These are phyloP conservation scores for Aleadryas rufinucha DNA, from an alignment of 2,113 vertebrate genomes.

Conservation along the genomic window DNA sequence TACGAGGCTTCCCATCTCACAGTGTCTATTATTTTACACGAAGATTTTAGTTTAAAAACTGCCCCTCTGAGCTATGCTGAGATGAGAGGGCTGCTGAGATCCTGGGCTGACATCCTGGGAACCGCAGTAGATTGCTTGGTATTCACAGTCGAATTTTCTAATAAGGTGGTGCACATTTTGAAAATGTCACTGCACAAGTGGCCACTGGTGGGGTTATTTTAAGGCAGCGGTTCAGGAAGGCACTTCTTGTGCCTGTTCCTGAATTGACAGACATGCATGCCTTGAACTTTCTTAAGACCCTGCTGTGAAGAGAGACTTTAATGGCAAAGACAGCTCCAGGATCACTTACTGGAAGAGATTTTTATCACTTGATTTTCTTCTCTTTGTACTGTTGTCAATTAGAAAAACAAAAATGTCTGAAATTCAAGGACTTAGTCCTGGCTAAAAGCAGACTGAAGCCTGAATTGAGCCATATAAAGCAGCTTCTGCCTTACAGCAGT, in stretches of 20 bases:
- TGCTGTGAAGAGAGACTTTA: slow-evolving; percentile 12
- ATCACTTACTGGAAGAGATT: slow-evolving; percentile 4
- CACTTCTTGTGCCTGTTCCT: neutral
- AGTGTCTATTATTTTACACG: neutral
- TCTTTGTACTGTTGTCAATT: neutral
- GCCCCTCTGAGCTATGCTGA: neutral
- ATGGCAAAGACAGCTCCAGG: slow-evolving; percentile 5
- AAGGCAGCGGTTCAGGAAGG: neutral
- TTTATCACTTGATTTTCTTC: neutral
- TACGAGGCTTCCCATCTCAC: neutral
- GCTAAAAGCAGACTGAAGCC: neutral
- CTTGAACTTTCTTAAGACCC: neutral
- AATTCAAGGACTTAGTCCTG: neutral
- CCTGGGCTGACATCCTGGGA: neutral
- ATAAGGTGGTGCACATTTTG: neutral
- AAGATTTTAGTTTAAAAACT: neutral
- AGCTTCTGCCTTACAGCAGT: neutral
- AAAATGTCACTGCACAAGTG: slow-evolving; percentile 32
- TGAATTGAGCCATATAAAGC: neutral
- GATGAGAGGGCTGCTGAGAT: neutral
- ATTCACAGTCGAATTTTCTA: neutral
- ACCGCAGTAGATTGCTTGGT: neutral
- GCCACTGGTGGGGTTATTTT: slow-evolving; percentile 12
- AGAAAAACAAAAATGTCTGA: neutral
- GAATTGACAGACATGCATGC: neutral